Conservation (phyloP, 1,140 invertebrate species). For the Bombus sibiricus region DNA sequence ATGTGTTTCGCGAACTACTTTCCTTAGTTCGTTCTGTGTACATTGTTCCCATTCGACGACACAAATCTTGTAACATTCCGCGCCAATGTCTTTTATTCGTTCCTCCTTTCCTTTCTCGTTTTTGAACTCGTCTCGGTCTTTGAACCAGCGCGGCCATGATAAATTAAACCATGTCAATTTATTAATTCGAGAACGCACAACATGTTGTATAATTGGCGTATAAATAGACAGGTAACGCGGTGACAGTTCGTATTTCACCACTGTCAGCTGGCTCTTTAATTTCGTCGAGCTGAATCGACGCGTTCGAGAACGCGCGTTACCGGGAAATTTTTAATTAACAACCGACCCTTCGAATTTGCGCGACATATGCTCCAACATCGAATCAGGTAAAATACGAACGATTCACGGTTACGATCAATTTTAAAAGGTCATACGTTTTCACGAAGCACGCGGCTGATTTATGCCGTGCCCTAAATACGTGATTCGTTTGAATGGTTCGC, state of each 20-base stretch:
- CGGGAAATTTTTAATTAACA: constrained; percentile 41
- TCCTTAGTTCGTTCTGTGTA: constrained; percentile 25
- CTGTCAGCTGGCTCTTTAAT: neutral
- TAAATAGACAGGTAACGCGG: neutral
- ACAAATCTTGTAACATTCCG: constrained; percentile 51
- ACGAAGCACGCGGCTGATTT: constrained; percentile 70
- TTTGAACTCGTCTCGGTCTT: accelerated
- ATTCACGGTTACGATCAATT: constrained; percentile 63
- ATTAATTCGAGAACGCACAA: constrained; percentile 7
- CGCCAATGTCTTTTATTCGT: neutral
- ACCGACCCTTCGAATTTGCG: no score
- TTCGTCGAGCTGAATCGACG: neutral
- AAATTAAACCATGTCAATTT: constrained; percentile 11
- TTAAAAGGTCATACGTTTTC: constrained; percentile 66
- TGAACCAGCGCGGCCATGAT: no score
- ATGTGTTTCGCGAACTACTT: constrained; percentile 57
- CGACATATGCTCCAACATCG: neutral
- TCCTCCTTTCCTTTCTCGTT: neutral
- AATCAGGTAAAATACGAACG: constrained; percentile 9
- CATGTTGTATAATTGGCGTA: neutral
- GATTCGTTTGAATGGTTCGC: constrained; percentile 44
- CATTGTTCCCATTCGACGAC: constrained; percentile 20
- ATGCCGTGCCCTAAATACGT: constrained; percentile 64
- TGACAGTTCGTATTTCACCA: neutral
- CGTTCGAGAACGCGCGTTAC: neutral